phyloP scores from a whole-genome alignment of 2,888 invertebrate genomes.

The Platycheirus albimanus region DNA sequence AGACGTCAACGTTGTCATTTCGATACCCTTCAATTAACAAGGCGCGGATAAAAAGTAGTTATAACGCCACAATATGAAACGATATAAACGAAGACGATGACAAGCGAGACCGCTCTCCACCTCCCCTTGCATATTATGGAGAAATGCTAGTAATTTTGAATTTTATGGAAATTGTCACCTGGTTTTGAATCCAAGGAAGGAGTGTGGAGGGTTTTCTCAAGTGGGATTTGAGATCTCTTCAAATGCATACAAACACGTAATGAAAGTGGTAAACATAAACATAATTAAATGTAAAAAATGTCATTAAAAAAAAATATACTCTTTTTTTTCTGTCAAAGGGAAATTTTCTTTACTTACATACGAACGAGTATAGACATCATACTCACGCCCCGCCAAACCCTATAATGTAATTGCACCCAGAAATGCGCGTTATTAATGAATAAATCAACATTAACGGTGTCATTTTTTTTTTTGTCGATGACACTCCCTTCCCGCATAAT shows the following conservation, averaged over 20 bases:
- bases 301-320: slow-evolving; percentile 32
- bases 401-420: slow-evolving; percentile 61
- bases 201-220: slow-evolving; percentile 7
- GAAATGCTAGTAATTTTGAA: slow-evolving; percentile 55
- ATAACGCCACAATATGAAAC: slow-evolving; percentile 27
- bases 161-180: slow-evolving; percentile 71
- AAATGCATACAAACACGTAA: slow-evolving; percentile 62
- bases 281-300: slow-evolving; percentile 39
- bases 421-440: slow-evolving; percentile 60
- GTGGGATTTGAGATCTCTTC: slow-evolving; percentile 27
- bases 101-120: neutral
- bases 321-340: slow-evolving; percentile 37
- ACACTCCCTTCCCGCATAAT: slow-evolving; percentile 50
- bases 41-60: slow-evolving; percentile 50
- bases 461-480: slow-evolving; percentile 24
- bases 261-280: slow-evolving; percentile 70
- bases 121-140: neutral
- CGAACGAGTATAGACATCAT: neutral
- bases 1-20: slow-evolving; percentile 60
- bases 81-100: neutral
- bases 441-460: slow-evolving; percentile 52
- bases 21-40: slow-evolving; percentile 73
- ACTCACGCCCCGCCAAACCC: slow-evolving; percentile 52
- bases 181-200: slow-evolving; percentile 26
- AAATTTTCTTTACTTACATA: slow-evolving; percentile 29